Evolutionary conservation across 2,888 invertebrate genomes (phyloP), one percentile per base, ranked within the genome.

Genomic region (Cephus nigrinus): DNA sequence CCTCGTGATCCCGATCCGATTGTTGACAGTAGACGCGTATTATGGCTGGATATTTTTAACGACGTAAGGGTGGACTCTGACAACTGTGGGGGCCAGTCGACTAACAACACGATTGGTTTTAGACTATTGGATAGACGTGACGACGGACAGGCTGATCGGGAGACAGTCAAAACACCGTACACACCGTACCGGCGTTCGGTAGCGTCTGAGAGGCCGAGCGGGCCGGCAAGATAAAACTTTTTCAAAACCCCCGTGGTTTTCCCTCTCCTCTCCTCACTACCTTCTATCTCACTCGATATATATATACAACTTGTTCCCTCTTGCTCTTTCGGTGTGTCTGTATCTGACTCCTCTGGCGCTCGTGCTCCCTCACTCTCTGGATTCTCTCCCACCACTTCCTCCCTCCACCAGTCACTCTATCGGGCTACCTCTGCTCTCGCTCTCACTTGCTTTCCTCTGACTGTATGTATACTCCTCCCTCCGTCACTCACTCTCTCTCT

Each of bases 151-250:
- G 36, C 69, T 68, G 30, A 69, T 35, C 68, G 76, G 36, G 36
- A 55, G 23, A 55, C 55, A 55, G 55, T 55, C 76, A 75, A 80
- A 76, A 81, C 73, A 80, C 80, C 79, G 84, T 84, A 86, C 85
- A 89, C 88, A 88, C 89, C 88, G 88, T 84, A 87, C 90, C 90
- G 89, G 89, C 87, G 89, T 89, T 89, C 88, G 90, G 89, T 90
- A 90, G 88, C 89, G 88, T 89, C 90, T 90, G 90, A 88, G 88
- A 89, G 86, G 80, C 86, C 84, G 85, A 81, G 85, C 88, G 89
- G 85, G 87, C 90, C 88, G 88, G 88, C 89, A 87, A 90, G 90
- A 90, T 90, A 90, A 90, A 90, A 90, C 89, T 90, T 90, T 90
- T 91, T 90, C 88, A 90, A 90, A 90, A 90, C 87, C 88, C 81